These are phyloP conservation scores for Papilio machaon DNA, from an alignment of 1,140 invertebrate species.

Conservation along the genomic window DNA sequence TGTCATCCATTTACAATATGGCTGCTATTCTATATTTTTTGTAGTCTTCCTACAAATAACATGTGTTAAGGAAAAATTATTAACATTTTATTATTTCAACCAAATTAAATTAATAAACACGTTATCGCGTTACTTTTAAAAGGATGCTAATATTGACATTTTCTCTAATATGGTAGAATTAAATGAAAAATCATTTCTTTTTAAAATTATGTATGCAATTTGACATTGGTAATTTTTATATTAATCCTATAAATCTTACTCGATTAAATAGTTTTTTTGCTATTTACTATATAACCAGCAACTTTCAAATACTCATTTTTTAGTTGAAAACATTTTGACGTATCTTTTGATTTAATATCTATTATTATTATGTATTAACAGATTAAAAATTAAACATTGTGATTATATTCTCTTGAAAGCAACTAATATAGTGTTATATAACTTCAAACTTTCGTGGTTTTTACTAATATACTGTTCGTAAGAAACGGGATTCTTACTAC, in stretches of 20 bases:
- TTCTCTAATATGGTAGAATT: not conserved
- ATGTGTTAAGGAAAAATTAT: not conserved
- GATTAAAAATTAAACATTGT: conserved; percentile 4
- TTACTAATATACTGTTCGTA: no score
- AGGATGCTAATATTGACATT: not conserved
- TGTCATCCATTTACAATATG: conserved; percentile 1
- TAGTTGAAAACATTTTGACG: not conserved
- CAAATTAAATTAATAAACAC: not conserved
- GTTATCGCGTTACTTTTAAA: not conserved
- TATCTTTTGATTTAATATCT: not conserved
- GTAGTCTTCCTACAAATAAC: not conserved
- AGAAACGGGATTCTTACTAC: no score
- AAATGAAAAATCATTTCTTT: not conserved
- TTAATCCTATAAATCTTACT: not conserved
- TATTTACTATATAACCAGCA: not conserved
- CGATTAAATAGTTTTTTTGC: not conserved
- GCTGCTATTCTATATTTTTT: not conserved
- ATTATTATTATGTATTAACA: not conserved
- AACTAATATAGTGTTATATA: conserved; percentile 44
- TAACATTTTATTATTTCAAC: not conserved
- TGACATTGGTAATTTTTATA: not conserved
- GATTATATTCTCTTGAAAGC: not conserved
- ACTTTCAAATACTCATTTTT: conserved; percentile 1
- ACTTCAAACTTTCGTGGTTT: no score
- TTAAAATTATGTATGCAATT: not conserved